Conservation (phyloP, 37 sponge, comb jelly and placozoan species). For the Eunapius fragilis region DNA sequence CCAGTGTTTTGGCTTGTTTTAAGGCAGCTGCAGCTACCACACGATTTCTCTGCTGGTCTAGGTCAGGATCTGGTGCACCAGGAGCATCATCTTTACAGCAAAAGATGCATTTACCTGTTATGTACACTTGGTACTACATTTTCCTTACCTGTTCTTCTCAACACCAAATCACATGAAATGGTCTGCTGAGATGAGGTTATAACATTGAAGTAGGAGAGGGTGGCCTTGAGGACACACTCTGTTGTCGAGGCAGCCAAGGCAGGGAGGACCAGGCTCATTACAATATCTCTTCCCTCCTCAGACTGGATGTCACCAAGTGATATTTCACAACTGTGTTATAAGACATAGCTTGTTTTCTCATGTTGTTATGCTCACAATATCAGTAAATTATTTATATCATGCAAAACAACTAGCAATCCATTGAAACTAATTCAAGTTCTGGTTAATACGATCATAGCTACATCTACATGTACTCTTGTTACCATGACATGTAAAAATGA, state of each 20-base stretch:
- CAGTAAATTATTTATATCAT: too few species aligned
- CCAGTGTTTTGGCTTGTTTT: constrained; percentile 73
- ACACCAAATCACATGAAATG: constrained; percentile 23
- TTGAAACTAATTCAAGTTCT: too few species aligned
- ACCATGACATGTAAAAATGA: too few species aligned
- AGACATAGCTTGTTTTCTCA: too few species aligned
- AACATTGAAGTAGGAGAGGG: constrained; percentile 86
- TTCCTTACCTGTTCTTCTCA: constrained; percentile 45
- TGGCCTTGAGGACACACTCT: constrained; percentile 20
- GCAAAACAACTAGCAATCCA: too few species aligned
- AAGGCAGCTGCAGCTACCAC: constrained; percentile 53
- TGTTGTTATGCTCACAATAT: too few species aligned
- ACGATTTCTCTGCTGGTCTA: constrained; percentile 79
- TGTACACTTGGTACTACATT: too few species aligned
- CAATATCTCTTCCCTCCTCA: constrained; percentile 87
- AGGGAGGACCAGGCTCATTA: constrained; percentile 71
- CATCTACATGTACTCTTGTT: too few species aligned
- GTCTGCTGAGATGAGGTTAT: constrained; percentile 72
- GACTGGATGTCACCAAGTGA: constrained; percentile 89
- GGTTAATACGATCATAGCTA: too few species aligned
- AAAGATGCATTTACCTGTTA: neutral
- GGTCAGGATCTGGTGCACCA: constrained; percentile 28
- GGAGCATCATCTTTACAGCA: constrained; percentile 36
- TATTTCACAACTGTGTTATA: constrained; percentile 57
- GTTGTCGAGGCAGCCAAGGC: constrained; percentile 5